Base-by-base conservation (phyloP, 2,113 vertebrate genomes). In the Sylvia atricapilla region DNA sequence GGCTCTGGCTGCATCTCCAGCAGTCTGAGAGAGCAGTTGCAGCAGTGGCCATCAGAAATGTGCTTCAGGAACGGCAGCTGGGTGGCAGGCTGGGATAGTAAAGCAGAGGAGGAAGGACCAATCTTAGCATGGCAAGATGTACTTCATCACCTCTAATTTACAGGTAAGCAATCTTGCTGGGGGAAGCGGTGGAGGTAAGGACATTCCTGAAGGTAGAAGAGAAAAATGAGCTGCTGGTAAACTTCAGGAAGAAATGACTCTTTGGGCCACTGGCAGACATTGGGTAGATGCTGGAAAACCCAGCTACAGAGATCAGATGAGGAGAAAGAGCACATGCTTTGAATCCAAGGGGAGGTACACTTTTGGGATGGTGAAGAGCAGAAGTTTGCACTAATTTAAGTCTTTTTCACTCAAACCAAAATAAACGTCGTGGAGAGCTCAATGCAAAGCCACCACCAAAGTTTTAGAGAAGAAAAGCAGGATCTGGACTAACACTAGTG, bases 261-360 rank as follows among this genome's bases (percentile, higher is more conserved):
- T 53, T 50, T 89, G 41, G 46, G 53, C 39, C 43, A 13, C 30
- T 5, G 20, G 49, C 22, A 77, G 43, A 66, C 6, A 7, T 8
- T 23, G 19, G 15, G 39, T 27, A 58, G 50, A 37, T 43, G 43
- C 47, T 15, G 28, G 33, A 80, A 85, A 87, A 59, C 11, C 11
- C 33, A 62, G 7, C 22, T 58, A 59, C 0, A 1, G 68, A 39
- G 44, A 73, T 4, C 13, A 66, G 31, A 9, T 0, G 4, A 72
- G 30, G 21, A 81, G 60, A 70, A 86, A 37, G 33, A 70, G 27
- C 22, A 35, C 0, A 1, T 0, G 0, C 35, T 87, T 53, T 81
- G 28, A 84, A 79, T 43, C 21, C 41, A 59, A 87, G 28, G 11
- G 35, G 23, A 79, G 11, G 1, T 20, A 55, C 6, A 27, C 10